Base-by-base conservation (phyloP, 1,140 invertebrate species). In the Hirudo medicinalis region DNA sequence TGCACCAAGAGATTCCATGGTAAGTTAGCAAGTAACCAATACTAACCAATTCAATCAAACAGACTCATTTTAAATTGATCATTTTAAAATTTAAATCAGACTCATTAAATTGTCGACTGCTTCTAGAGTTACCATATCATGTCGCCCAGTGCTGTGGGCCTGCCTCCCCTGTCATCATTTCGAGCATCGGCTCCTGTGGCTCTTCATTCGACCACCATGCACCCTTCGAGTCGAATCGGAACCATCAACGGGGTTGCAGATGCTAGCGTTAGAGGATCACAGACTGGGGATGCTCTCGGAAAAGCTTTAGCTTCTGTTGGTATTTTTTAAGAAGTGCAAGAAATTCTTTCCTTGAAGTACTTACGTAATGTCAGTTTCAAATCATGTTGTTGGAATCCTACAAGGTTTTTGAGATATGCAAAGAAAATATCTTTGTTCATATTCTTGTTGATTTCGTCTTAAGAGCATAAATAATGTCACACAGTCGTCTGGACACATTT, bases 161-260 rank as follows among this genome's bases (percentile, higher is more conserved):
- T 95, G 81, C 92, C 92, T 72, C 92, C 92, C 54, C 94, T 96
- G 91, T 94, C 91, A 71, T 91, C 90, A 74, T 91, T 96, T 85
- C 86, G 91, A 53, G 87, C 88, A 54, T 84, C 73, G 68, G 75
- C 72, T 74, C 75, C 76, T 67, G 73, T 69, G 74, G 73, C 71
- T 63, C 71, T 53, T 72, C 76, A 75, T n/a, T 76, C 81, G 55
- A 77, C 78, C 57, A 78, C 79, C 22, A 76, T 78, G 75, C 77
- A 67, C 19, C 76, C 75, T 72, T 75, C 77, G 13, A 78, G 76
- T 32, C 76, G 78, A 0, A 78, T 72, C 76, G 78, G 74, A 74
- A 73, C 76, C 71, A 77, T 77, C 60, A 80, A 81, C 72, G 76
- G 78, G 22, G 74, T 77, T 32, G 82, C 83, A 43, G 80, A 76